phyloP scores from a whole-genome alignment of 2,888 invertebrate species.

The Myathropa florea region DNA sequence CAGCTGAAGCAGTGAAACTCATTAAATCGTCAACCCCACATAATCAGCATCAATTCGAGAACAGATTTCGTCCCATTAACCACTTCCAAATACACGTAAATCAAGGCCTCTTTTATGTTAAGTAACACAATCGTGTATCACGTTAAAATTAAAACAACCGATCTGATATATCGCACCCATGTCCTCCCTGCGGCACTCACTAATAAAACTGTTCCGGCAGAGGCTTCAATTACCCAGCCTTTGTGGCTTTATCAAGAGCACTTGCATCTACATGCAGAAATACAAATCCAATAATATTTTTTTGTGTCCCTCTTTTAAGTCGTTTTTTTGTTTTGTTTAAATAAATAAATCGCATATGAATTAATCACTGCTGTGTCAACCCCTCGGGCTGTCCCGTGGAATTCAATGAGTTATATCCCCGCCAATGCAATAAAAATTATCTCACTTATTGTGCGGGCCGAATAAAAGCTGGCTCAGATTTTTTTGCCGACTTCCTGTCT shows the following conservation, averaged over 20 bases:
- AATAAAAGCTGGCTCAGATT: no score
- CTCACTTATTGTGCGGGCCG: conserved; percentile 1
- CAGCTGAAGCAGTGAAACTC: background rate
- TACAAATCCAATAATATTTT: conserved; percentile 9
- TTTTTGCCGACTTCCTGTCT: background rate
- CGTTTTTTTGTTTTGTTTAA: background rate
- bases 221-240: conserved; percentile 53
- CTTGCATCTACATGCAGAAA: background rate
- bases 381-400: background rate
- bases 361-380: conserved; percentile 47
- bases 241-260: conserved; percentile 54
- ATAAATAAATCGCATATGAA: conserved; percentile 54
- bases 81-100: background rate
- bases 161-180: background rate
- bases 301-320: background rate
- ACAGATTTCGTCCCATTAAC: background rate
- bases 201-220: conserved; percentile 50
- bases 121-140: background rate
- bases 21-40: background rate
- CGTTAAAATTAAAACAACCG: background rate
- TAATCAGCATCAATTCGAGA: background rate
- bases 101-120: background rate
- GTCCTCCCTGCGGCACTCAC: background rate
- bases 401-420: conserved; percentile 36
- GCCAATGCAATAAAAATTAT: conserved; percentile 43